phyloP scores from a whole-genome alignment of 2,113 vertebrate species.

The Turnix velox region DNA sequence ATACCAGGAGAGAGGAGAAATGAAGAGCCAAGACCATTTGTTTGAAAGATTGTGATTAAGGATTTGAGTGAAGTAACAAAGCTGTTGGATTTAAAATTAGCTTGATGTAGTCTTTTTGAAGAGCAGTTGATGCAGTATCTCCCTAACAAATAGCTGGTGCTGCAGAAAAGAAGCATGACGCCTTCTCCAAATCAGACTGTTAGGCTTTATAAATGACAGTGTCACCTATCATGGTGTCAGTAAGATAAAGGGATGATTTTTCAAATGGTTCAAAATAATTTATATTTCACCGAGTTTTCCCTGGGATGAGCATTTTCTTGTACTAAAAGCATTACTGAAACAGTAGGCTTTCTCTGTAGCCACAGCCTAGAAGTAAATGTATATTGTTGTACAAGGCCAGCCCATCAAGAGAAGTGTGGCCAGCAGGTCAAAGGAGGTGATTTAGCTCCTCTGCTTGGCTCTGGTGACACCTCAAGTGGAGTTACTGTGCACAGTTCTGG shows the following conservation, averaged over 20 bases:
- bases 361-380: neutral
- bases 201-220: neutral
- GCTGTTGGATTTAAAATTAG: neutral
- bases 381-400: neutral
- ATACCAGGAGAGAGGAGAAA: neutral
- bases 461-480: too few species aligned
- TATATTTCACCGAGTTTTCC: neutral
- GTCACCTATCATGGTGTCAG: neutral
- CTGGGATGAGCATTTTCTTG: neutral
- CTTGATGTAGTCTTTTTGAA: neutral
- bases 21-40: neutral
- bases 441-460: too few species aligned
- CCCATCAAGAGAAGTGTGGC: too few species aligned
- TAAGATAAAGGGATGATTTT: constrained; percentile 22
- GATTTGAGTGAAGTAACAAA: constrained; percentile 1
- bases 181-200: neutral
- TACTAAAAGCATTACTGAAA: neutral
- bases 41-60: neutral
- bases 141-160: neutral
- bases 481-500: too few species aligned
- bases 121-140: neutral
- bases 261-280: neutral
- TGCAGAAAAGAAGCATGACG: neutral
- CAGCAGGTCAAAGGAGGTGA: too few species aligned
- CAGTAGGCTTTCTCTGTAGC: neutral